Evolutionary conservation across 2,797 vertebrate genomes (phyloP).

Genomic region (Poeciliopsis gracilis): DNA sequence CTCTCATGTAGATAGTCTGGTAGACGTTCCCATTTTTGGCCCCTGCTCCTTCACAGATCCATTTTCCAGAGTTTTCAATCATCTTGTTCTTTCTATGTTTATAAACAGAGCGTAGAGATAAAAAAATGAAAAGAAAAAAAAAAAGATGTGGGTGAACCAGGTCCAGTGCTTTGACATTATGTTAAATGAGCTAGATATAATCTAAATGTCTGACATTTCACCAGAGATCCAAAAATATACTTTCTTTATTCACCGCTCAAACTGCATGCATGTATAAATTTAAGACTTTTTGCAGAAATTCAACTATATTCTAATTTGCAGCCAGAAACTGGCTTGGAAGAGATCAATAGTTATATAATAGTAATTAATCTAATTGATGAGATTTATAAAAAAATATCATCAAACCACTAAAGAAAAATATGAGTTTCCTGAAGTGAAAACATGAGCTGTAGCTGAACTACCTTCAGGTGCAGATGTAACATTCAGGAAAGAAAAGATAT

Average conservation of each 20-base stretch:
- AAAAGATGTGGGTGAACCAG: slow-evolving; percentile 51
- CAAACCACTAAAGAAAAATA: slow-evolving; percentile 11
- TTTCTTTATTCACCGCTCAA: not conserved
- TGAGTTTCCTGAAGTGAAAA: slow-evolving; percentile 54
- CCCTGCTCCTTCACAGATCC: slow-evolving; percentile 45
- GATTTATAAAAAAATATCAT: slow-evolving; percentile 8
- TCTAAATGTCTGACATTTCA: slow-evolving; percentile 13
- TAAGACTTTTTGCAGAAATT: not conserved
- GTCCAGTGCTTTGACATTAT: slow-evolving; percentile 17
- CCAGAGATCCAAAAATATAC: not conserved
- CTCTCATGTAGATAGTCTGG: slow-evolving; percentile 32
- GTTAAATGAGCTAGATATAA: not conserved
- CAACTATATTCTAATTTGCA: not conserved
- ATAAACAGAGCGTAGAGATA: slow-evolving; percentile 81
- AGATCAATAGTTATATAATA: no score
- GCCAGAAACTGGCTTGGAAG: not conserved
- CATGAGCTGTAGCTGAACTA: slow-evolving; percentile 31
- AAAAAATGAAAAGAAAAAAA: slow-evolving; percentile 34
- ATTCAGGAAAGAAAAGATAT: slow-evolving; percentile 32
- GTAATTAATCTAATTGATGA: no score
- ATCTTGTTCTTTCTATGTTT: slow-evolving; percentile 86
- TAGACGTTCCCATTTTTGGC: not conserved
- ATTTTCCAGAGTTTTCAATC: slow-evolving; percentile 71
- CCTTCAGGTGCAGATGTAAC: slow-evolving; percentile 24
- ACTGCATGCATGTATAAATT: not conserved